Evolutionary conservation across 1,140 invertebrate genomes (phyloP).

Genomic region (Scaptomyza hsui): DNA sequence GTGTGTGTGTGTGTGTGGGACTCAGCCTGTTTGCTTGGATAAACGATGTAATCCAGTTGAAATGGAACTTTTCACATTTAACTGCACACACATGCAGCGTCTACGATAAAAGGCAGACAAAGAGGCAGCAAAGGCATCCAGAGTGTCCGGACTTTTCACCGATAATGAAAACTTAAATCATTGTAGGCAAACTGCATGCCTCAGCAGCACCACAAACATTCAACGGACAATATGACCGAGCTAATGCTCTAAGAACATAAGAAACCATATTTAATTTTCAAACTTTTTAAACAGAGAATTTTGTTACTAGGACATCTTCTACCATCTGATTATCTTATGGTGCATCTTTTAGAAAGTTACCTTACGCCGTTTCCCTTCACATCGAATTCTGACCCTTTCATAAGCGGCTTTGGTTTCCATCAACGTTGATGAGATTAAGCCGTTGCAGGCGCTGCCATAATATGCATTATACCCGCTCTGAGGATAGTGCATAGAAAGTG

Average conservation of each 20-base stretch:
- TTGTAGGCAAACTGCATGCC: slow-evolving; percentile 66
- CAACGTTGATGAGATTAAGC: too few species aligned
- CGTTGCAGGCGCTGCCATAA: slow-evolving; percentile 1
- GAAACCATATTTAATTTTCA: too few species aligned
- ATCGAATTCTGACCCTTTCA: neutral
- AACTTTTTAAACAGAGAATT: too few species aligned
- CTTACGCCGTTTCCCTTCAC: neutral
- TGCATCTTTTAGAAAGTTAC: too few species aligned
- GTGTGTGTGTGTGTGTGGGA: slow-evolving; percentile 23
- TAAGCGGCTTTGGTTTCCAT: neutral
- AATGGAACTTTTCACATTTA: slow-evolving; percentile 81
- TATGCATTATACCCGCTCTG: slow-evolving; percentile 4
- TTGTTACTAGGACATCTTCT: too few species aligned
- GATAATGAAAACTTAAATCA: slow-evolving; percentile 82
- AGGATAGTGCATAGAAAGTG: slow-evolving; percentile 27
- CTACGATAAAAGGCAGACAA: neutral
- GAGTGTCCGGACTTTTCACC: slow-evolving; percentile 42
- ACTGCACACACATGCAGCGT: slow-evolving; percentile 59
- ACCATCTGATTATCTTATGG: too few species aligned
- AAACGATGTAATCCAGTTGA: slow-evolving; percentile 78
- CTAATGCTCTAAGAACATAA: slow-evolving; percentile 15
- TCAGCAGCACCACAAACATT: slow-evolving; percentile 4
- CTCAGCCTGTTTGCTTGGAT: slow-evolving; percentile 74
- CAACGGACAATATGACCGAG: neutral
- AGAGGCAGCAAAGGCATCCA: slow-evolving; percentile 4